Evolutionary conservation across 2,888 invertebrate species (phyloP).

Genomic region (Netelia inedita): DNA sequence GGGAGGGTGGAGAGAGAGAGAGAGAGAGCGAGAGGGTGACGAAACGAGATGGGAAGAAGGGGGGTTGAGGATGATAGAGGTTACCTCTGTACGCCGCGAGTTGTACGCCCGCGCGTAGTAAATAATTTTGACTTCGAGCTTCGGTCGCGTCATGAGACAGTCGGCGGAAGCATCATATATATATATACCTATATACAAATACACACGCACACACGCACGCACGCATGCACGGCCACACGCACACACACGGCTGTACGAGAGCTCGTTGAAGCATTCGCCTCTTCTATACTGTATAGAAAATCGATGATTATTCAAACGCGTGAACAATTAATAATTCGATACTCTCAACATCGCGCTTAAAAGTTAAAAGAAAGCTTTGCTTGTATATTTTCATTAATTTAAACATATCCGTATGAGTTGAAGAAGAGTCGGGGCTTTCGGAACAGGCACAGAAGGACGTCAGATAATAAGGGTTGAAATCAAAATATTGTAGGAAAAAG

Average conservation of each 20-base stretch:
- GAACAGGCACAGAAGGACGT: slow-evolving; percentile 5
- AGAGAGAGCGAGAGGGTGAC: neutral
- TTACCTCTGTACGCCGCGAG: slow-evolving; percentile 27
- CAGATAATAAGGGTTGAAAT: slow-evolving; percentile 37
- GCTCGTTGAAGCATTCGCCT: slow-evolving; percentile 48
- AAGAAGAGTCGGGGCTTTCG: too few species aligned
- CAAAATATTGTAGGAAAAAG: slow-evolving; percentile 25
- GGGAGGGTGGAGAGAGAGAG: too few species aligned
- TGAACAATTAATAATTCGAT: slow-evolving; percentile 50
- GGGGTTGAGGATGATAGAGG: slow-evolving; percentile 46
- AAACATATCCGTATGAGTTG: too few species aligned
- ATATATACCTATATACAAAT: neutral
- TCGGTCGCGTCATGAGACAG: slow-evolving; percentile 48
- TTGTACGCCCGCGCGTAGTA: slow-evolving; percentile 61
- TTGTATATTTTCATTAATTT: too few species aligned
- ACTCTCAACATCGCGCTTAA: too few species aligned
- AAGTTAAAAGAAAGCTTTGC: too few species aligned
- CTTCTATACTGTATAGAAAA: slow-evolving; percentile 50
- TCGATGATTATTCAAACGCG: slow-evolving; percentile 34
- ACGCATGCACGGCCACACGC: neutral
- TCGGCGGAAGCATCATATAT: slow-evolving; percentile 53
- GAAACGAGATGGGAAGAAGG: slow-evolving; percentile 45
- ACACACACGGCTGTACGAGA: slow-evolving; percentile 13
- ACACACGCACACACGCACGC: neutral
- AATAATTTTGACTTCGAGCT: slow-evolving; percentile 63